Evolutionary conservation across 2,797 vertebrate species (phyloP).

Genomic region (Jordanella pulchra): DNA sequence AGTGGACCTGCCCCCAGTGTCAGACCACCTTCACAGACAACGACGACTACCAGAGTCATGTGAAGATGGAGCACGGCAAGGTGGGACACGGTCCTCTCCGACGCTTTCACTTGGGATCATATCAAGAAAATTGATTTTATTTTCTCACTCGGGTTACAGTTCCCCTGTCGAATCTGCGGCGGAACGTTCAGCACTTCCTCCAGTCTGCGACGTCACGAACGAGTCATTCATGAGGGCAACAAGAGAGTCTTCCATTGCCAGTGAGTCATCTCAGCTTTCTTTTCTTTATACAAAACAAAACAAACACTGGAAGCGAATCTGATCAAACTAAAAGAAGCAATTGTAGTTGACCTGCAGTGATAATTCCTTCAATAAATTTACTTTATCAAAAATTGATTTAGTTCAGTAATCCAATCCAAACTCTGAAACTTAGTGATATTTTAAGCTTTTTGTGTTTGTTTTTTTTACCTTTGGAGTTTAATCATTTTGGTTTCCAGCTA

Average conservation of each 20-base stretch:
- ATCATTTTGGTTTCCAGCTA: too few species aligned
- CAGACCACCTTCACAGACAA: conserved; percentile 90
- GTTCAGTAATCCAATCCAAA: neutral
- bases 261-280: conserved; percentile 71
- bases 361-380: neutral
- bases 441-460: neutral
- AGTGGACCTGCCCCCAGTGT: conserved; percentile 93
- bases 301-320: neutral
- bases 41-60: conserved; percentile 90
- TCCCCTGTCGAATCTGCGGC: conserved; percentile 92
- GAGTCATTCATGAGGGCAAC: conserved; percentile 94
- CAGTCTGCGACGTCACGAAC: conserved; percentile 91
- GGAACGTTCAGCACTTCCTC: conserved; percentile 94
- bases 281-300: neutral
- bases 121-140: neutral
- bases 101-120: too few species aligned
- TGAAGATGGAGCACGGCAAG: conserved; percentile 95
- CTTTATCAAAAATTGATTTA: neutral
- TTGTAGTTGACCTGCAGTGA: too few species aligned
- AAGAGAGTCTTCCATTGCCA: conserved; percentile 94
- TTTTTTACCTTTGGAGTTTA: neutral
- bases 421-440: neutral
- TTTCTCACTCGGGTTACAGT: conserved; percentile 70
- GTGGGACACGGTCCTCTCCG: conserved; percentile 60
- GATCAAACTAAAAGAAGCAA: neutral